These are phyloP conservation scores for Drosophila acutilabella DNA, from an alignment of 2,888 invertebrate genomes.

Conservation along the genomic window DNA sequence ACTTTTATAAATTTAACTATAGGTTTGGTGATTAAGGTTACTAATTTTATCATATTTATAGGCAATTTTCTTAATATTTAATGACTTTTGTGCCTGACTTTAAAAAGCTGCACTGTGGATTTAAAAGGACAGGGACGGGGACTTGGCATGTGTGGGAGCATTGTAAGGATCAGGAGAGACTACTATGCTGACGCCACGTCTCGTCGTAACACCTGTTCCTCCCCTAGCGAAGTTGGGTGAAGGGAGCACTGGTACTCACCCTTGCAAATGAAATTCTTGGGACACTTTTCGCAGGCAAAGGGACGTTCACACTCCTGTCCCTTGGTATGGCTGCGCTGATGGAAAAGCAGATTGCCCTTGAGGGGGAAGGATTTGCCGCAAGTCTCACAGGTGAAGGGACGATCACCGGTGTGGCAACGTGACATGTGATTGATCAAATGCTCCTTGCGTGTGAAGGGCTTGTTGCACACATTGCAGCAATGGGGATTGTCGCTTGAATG, in stretches of 20 bases:
- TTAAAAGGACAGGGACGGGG: too few species aligned
- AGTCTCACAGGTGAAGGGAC: constrained; percentile 93
- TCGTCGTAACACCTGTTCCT: constrained; percentile 29
- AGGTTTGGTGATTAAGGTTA: too few species aligned
- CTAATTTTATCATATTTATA: too few species aligned
- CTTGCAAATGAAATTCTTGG: constrained; percentile 95
- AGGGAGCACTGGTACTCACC: constrained; percentile 85
- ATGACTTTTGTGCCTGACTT: neutral
- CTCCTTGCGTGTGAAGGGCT: constrained; percentile 94
- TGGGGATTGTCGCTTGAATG: constrained; percentile 95
- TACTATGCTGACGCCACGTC: constrained; percentile 78
- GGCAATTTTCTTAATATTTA: too few species aligned
- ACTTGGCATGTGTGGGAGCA: too few species aligned
- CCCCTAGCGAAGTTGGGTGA: too few species aligned
- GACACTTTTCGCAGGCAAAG: constrained; percentile 93
- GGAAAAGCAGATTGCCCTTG: constrained; percentile 93
- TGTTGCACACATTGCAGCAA: constrained; percentile 93
- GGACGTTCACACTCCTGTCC: constrained; percentile 88
- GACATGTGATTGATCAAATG: constrained; percentile 94
- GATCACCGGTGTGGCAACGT: constrained; percentile 89
- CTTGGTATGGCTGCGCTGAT: constrained; percentile 94
- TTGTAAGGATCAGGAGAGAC: constrained; percentile 29
- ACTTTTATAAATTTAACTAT: too few species aligned
- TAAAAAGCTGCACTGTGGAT: constrained; percentile 25
- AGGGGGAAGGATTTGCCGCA: constrained; percentile 95